Base-by-base conservation (phyloP, 2,113 vertebrate species). In the Colistium nudipinnis region DNA sequence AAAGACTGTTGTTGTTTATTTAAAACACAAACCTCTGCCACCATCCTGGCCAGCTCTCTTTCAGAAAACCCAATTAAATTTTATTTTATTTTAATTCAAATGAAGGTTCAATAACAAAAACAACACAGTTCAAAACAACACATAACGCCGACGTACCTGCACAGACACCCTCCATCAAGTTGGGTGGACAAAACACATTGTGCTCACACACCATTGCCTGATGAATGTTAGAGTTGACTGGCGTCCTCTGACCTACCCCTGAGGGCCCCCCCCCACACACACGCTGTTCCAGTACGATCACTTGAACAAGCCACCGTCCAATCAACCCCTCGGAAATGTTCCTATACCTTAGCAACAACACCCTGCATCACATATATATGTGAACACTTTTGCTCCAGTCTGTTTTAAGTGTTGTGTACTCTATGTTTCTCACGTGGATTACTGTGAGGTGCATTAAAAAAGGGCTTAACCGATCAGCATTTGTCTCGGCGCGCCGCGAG, bases 201-300 rank as follows among this genome's bases (percentile, higher is more conserved):
- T 55, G 74, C 66, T 78, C 67, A 82, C 83, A 82, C 80, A 70
- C 71, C 59, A 17, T 82, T 82, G 81, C 78, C 79, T 86, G 68
- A 83, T 84, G 41, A 57, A 68, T 55, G 75, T 83, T 78, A 71
- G 67, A 79, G 66, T 63, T 76, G 74, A 85, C 69, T 74, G 62
- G 16, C 17, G 17, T 72, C 61, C 49, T 9, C 41, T 41, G 55
- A 38, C 35, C 69, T 57, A 24, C 76, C 60, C 82, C 70, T 0
- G 28, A 56, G 55, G 74, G 76, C 19, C 38, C 38, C 44, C 51
- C 16, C 24, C 38, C 16, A 36, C 64, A 73, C 72, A 79, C 72
- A n/a, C 2, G 8, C 67, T 66, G 53, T 31, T 57, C 48, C 77
- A 76, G 64, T 62, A 72, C 62, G 30, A 9, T 75, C 57, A 80